Evolutionary conservation across 64 coral and sea anemone species (phyloP), one percentile per base, ranked within the genome.

Genomic region (Stichodactyla mertensii): DNA sequence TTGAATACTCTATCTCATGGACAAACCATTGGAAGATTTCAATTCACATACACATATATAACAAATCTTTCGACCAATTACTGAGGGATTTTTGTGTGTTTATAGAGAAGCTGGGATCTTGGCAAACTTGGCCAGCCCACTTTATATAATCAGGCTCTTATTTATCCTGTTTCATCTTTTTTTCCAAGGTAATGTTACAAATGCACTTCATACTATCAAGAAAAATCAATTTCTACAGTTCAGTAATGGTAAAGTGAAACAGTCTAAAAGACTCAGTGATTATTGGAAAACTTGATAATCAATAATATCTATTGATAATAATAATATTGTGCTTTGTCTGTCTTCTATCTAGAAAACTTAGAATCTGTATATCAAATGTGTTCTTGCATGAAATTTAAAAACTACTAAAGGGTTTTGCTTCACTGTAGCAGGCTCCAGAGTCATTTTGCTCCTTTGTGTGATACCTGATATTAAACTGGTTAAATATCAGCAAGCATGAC

Each of bases 201-300:
- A 85, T 55, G 94, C 94, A 71, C 71, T 96, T 8, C 94, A 96
- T 64, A 93, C 77, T 61, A 96, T 96, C 60, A 96, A 96, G 77
- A 96, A 93, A 57, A 87, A 96, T 84, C 94, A 96, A 71, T 90
- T 96, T 58, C 80, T 93, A 59, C 91, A 92, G 26, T 53, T 90
- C 10, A 88, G 70, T 71, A 91, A 87, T 22, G 90, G 77, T 36
- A 54, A 82, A 52, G 78, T 69, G 26, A 55, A 61, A 23, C 57
- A 64, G 51, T 85, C 79, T 71, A 91, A 91, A n/a, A 45, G 90
- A 18, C 84, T 60, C 53, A 86, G 84, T 55, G 90, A 91, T 78
- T 82, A 82, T 5, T 91, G 90, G 90, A 91, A 91, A 91, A 70
- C 77, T 56, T 91, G 56, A 91, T 80, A 4, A 61, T 52, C 12